Base-by-base conservation (phyloP, 2,888 invertebrate species). In the Eupithecia vulgata region DNA sequence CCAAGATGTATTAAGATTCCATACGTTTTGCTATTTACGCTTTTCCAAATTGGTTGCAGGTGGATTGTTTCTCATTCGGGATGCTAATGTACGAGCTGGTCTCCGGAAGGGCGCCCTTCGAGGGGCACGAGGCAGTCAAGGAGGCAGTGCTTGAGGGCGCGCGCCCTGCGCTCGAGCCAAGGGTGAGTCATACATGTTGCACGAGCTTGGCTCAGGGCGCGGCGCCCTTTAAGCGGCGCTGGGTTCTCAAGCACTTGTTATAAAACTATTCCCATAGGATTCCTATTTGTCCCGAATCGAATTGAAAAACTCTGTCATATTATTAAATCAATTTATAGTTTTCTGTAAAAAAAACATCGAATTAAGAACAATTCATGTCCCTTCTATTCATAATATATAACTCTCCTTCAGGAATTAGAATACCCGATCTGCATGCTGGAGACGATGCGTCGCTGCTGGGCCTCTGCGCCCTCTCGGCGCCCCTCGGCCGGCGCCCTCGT, bases 11-110 rank as follows among this genome's bases (percentile, higher is more conserved):
- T n/a, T n/a, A n/a, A n/a, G 5, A 17, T 45, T 45, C 45, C 17
- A 45, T 45, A 17, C 17, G 7, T n/a, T 1, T 15, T 17, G 17
- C 2, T 45, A 7, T n/a, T 45, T 45, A 45, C 0, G 1, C 17
- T 45, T 0, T 17, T 42, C 1, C 45, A 17, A 17, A 45, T 45
- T 45, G 45, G 45, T 45, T 7, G 3, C 86, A 97, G 97, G 99
- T 99, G 73, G 99, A 99, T 88, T 99, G 99, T 81, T 99, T 99
- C 91, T 99, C 99, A 0, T 99, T 99, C 93, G 99, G 99, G 25
- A 99, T 99, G 99, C 97, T 99, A 86, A 95, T 99, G 81, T 99
- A 99, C 90, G 99, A 99, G 91, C 95, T 99, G 79, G 92, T 99
- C 68, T 98, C 99, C 0, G 95, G 99, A 66, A 96, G 98, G 65